Base-by-base conservation (phyloP, 2,888 invertebrate genomes). In the Lepeophtheirus nordmannii region DNA sequence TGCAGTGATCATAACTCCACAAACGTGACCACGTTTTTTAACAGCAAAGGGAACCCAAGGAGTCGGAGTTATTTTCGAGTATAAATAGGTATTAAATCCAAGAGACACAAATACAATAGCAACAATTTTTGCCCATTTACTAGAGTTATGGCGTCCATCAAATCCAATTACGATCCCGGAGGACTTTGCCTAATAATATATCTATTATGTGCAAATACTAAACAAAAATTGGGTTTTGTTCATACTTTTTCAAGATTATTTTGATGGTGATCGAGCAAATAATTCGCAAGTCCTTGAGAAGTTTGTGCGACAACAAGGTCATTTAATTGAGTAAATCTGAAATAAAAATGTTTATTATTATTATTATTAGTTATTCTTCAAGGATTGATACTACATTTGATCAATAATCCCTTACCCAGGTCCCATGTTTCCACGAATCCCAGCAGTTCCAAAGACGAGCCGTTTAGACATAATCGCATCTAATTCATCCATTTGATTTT, bases 251-350 rank as follows among this genome's bases (percentile, higher is more conserved):
- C 60, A 10, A 60, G 17, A 30, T 63, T 53, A 37, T 7, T 76
- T 10, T 79, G 77, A 70, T 82, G 80, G 56, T 78, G 76, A 65
- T 81, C 77, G 70, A 83, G 77, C 64, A 93, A 73, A 74, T 92
- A 90, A 63, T 83, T 82, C 60, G 85, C 81, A 17, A 66, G 7
- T 20, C 66, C 70, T 68, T 70, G 70, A 17, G 70, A 68, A 1
- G 94, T 92, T 78, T 98, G 98, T 62, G 98, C 82, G 67, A 83
- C 77, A 0, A 94, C 89, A 58, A 99, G 80, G 76, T 98, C 97
- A 76, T 99, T 99, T 88, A 98, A 90, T 69, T 86, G 84, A 70
- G 82, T 83, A 38, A 65, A 65, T 14, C 65, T 65, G 38, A 12
- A 58, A 37, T n/a, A 17, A 38, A 8, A 40, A 20, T 41, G 10